phyloP scores from a whole-genome alignment of 1,140 invertebrate species.

The Zaprionus nigranus region DNA sequence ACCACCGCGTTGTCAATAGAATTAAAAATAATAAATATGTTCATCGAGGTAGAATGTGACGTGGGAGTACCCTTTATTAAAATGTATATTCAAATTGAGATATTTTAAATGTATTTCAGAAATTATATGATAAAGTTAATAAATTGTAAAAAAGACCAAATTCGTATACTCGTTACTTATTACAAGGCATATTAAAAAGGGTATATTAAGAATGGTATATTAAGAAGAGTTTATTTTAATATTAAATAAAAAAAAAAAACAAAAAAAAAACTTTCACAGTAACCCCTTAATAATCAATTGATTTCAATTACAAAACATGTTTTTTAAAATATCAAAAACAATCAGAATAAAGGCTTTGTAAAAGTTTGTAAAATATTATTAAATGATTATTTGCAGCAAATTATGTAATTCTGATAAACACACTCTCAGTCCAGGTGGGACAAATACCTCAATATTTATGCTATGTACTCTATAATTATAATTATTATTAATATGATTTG shows the following conservation, averaged over 20 bases:
- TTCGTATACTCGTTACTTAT: not conserved
- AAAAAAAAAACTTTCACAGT: not conserved
- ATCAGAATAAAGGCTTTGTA: not conserved
- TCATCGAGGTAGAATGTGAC: not conserved
- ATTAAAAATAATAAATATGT: slow-evolving; percentile 1
- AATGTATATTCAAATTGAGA: not conserved
- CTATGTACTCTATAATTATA: not conserved
- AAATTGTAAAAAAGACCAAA: too few relatives aligned
- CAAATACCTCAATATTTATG: not conserved
- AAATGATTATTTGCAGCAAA: not conserved
- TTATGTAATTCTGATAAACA: too few relatives aligned
- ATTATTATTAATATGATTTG: not conserved
- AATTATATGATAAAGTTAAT: too few relatives aligned
- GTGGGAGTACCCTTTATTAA: slow-evolving; percentile 1
- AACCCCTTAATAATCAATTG: not conserved
- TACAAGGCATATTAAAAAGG: not conserved
- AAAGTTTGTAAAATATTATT: not conserved
- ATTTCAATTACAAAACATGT: not conserved
- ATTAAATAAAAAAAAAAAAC: too few relatives aligned
- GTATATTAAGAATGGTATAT: slow-evolving; percentile 16
- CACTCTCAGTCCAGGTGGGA: not conserved
- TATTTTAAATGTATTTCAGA: too few relatives aligned
- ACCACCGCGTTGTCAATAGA: slow-evolving; percentile 20
- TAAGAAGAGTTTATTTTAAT: too few relatives aligned
- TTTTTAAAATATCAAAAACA: not conserved